Evolutionary conservation across 1,140 invertebrate species (phyloP), one percentile per base, ranked within the genome.

Genomic region (Phortica variegata): DNA sequence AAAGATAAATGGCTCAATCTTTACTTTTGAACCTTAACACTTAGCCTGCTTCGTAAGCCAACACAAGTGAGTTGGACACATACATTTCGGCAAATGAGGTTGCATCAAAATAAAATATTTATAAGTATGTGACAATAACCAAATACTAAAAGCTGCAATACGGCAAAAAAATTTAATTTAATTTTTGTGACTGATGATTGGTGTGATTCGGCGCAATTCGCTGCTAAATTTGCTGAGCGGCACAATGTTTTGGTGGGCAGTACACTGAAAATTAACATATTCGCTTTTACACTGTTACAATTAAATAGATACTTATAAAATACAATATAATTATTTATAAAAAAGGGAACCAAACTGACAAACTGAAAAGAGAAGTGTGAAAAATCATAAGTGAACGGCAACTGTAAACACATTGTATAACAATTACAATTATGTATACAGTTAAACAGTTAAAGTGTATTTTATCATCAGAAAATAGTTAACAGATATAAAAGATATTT

Each of bases 201-300:
- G 61, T 61, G 62, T 26, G 37, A 46, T 53, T 61, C 62, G 63
- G 63, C 60, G 60, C 60, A 68, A 59, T 51, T 61, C 58, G 54
- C n/a, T n/a, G n/a, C n/a, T n/a, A 26, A 26, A 26, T 34, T 65
- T 58, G 52, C 58, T 62, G 60, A 65, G 60, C 58, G 60, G 57
- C 57, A 68, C 60, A 60, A 68, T 57, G 54, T 59, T 47, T 58
- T 58, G 59, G 54, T 58, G 60, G 60, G 63, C 65, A 54, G 57
- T 68, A 68, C 63, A 68, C 63, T 68, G 65, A 68, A 68, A 68
- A 62, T 69, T 60, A 68, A 68, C 65, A 65, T 69, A 68, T 55
- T 65, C 62, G 62, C 62, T 66, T 66, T 69, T 68, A 62, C 63
- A 68, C 63, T 68, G 49, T 66, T 66, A 68, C 60, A 68, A 60